phyloP scores from a whole-genome alignment of 2,113 vertebrate genomes.

The Sialia sialis region DNA sequence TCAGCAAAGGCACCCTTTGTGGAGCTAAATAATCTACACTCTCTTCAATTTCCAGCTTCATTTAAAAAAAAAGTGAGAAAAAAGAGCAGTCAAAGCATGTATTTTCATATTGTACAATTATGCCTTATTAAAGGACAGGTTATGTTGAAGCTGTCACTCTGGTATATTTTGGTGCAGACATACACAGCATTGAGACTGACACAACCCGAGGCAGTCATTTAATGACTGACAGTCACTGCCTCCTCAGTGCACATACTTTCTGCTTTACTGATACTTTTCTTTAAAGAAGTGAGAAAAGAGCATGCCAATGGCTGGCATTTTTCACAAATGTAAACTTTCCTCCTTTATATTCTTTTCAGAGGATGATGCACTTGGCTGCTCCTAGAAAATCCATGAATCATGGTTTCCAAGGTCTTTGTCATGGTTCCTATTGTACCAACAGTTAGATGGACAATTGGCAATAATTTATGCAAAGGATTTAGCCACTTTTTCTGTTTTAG shows the following conservation, averaged over 20 bases:
- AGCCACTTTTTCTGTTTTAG: neutral
- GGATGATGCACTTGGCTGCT: slow-evolving; percentile 47
- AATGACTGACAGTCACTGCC: neutral
- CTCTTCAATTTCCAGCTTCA: neutral
- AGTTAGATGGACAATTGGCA: neutral
- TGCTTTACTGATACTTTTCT: neutral
- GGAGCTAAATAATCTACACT: neutral
- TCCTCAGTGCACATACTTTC: neutral
- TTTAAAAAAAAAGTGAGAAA: neutral
- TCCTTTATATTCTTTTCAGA: slow-evolving; percentile 28
- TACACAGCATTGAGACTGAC: neutral
- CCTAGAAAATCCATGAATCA: slow-evolving; percentile 35
- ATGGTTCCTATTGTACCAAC: neutral
- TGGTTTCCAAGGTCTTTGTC: slow-evolving; percentile 50
- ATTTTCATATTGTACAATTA: neutral
- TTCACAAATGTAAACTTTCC: neutral
- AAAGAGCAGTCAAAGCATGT: neutral
- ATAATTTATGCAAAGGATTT: neutral
- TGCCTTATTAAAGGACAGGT: neutral
- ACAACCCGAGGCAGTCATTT: neutral
- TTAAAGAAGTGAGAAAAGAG: neutral
- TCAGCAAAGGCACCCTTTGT: neutral
- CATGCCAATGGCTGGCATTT: neutral
- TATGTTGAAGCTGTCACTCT: neutral
- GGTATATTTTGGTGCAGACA: neutral